Evolutionary conservation across 2,888 invertebrate species (phyloP).

Genomic region (Vanessa cardui): DNA sequence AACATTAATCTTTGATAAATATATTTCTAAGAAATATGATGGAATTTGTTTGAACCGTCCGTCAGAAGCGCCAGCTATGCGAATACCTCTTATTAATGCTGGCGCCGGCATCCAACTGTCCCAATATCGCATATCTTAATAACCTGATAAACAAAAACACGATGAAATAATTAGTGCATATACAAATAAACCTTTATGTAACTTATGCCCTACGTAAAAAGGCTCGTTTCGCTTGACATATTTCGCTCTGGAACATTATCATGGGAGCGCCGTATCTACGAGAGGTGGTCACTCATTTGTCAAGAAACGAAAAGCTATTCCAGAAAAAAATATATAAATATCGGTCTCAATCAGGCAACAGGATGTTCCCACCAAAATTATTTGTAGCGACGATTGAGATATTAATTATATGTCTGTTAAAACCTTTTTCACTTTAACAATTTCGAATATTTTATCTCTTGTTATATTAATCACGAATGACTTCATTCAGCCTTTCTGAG

Average conservation of each 20-base stretch:
- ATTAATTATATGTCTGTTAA: slow-evolving; percentile 36
- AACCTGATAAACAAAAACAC: slow-evolving; percentile 34
- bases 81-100: slow-evolving; percentile 31
- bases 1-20: slow-evolving; percentile 23
- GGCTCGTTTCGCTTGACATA: slow-evolving; percentile 13
- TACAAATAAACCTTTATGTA: slow-evolving; percentile 15
- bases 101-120: slow-evolving; percentile 38
- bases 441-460: slow-evolving; percentile 13
- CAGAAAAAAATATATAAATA: slow-evolving; percentile 37
- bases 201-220: slow-evolving; percentile 18
- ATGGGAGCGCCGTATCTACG: slow-evolving; percentile 23
- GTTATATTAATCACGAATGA: slow-evolving; percentile 14
- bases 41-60: slow-evolving; percentile 33
- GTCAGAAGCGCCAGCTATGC: slow-evolving; percentile 33
- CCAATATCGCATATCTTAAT: slow-evolving; percentile 40
- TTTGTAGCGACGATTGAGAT: slow-evolving; percentile 35
- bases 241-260: slow-evolving; percentile 17
- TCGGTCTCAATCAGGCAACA: slow-evolving; percentile 37
- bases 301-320: slow-evolving; percentile 39
- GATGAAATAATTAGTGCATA: slow-evolving; percentile 31
- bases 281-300: slow-evolving; percentile 41
- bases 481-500: slow-evolving; percentile 12
- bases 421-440: slow-evolving; percentile 22
- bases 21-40: slow-evolving; percentile 37
- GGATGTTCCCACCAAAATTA: slow-evolving; percentile 37